These are phyloP conservation scores for Cygnus atratus DNA, from an alignment of 2,113 vertebrate genomes.

Conservation along the genomic window DNA sequence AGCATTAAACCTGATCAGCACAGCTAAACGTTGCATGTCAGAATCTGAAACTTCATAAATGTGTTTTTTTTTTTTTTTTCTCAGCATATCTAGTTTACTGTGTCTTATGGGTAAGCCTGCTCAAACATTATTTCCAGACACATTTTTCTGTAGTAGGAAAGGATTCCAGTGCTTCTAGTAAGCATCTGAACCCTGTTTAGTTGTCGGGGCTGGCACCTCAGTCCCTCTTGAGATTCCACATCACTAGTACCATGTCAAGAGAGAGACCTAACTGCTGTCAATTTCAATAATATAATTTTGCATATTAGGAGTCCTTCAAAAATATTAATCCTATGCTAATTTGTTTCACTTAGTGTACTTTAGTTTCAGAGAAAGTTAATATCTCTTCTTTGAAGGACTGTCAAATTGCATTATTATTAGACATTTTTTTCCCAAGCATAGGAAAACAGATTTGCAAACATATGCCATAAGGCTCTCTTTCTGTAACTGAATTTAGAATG, in stretches of 20 bases:
- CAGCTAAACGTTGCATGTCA: neutral
- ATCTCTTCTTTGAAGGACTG: neutral
- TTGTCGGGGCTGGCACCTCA: neutral
- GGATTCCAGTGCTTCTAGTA: neutral
- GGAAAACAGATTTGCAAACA: neutral
- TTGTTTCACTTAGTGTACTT: neutral
- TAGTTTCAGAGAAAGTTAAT: neutral
- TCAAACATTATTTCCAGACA: neutral
- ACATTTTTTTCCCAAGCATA: neutral
- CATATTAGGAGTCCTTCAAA: neutral
- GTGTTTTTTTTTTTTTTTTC: neutral
- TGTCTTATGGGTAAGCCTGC: too few relatives aligned
- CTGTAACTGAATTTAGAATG: neutral
- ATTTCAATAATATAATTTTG: neutral
- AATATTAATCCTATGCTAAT: neutral
- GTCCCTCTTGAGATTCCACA: neutral
- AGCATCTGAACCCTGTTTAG: neutral
- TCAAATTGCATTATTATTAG: neutral
- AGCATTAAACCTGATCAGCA: neutral
- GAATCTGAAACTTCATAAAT: neutral
- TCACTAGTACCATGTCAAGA: neutral
- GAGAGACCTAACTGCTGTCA: neutral
- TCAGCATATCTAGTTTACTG: neutral
- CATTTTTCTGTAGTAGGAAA: neutral
- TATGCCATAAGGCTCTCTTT: neutral